These are phyloP conservation scores for Apis laboriosa DNA, from an alignment of 1,140 invertebrate genomes.

Conservation along the genomic window DNA sequence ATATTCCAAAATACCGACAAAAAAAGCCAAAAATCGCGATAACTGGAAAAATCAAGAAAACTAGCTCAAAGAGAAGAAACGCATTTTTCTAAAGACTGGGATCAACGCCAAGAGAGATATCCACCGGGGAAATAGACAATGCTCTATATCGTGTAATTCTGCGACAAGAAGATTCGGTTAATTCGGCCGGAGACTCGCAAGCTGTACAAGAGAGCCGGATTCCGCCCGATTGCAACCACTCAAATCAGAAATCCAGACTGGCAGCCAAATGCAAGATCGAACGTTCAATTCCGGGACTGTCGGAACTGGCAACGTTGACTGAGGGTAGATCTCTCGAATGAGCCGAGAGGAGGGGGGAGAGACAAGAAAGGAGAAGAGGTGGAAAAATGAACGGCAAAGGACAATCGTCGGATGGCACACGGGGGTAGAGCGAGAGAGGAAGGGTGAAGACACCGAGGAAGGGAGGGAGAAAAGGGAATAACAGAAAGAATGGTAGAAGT, in stretches of 20 bases:
- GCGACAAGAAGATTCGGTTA: slow-evolving; percentile 43
- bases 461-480: neutral
- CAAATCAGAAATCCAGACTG: slow-evolving; percentile 72
- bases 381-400: slow-evolving; percentile 24
- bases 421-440: slow-evolving; percentile 27
- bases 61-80: too few species aligned
- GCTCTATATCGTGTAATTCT: slow-evolving; percentile 14
- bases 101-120: slow-evolving; percentile 9
- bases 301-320: slow-evolving; percentile 54
- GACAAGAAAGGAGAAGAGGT: neutral
- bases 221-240: slow-evolving; percentile 68
- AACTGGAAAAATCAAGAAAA: too few species aligned
- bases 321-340: neutral
- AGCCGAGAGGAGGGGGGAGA: slow-evolving; percentile 2
- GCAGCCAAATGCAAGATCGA: slow-evolving; percentile 64
- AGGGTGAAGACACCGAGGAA: neutral
- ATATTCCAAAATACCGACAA: too few species aligned
- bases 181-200: slow-evolving; percentile 48
- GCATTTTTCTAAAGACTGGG: neutral
- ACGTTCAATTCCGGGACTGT: slow-evolving; percentile 59
- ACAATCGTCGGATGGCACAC: slow-evolving; percentile 22
- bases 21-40: too few species aligned
- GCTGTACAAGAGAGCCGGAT: slow-evolving; percentile 57
- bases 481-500: slow-evolving; percentile 33
- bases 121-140: too few species aligned